Conservation (phyloP, 2,888 invertebrate species). For the Colostygia pectinataria region DNA sequence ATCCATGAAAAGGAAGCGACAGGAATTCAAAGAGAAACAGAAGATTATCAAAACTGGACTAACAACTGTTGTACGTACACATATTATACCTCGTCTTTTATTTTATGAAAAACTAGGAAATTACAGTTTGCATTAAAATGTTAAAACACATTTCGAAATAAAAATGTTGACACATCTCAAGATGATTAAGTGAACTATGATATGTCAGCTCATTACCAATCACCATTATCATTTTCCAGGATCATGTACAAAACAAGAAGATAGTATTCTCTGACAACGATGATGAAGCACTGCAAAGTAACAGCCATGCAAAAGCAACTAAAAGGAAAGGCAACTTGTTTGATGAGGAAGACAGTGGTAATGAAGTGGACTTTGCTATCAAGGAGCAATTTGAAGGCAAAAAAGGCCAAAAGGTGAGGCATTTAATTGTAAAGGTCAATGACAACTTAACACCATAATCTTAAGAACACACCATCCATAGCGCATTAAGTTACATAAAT, state of each 20-base stretch:
- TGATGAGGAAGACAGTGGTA: constrained; percentile 77
- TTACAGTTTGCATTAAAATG: no score
- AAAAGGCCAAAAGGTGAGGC: constrained; percentile 83
- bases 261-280: constrained; percentile 84
- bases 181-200: no score
- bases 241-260: constrained; percentile 81
- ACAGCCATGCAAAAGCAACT: constrained; percentile 20
- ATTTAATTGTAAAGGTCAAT: no score
- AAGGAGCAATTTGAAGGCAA: constrained; percentile 87
- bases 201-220: no score
- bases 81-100: no score
- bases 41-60: constrained; percentile 85
- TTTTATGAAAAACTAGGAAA: no score
- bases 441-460: not conserved
- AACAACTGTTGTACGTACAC: constrained; percentile 80
- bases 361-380: constrained; percentile 83
- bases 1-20: constrained; percentile 85
- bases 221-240: no score
- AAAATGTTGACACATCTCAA: no score
- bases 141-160: no score
- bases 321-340: constrained; percentile 57
- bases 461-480: no score
- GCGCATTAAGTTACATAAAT: no score
- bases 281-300: constrained; percentile 37
- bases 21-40: constrained; percentile 85